Percentiles rank a stretch among this genome's conserved stretches.
Conservation (phyloP, 2,113 vertebrate genomes). For the Gadus chalcogrammus region DNA sequence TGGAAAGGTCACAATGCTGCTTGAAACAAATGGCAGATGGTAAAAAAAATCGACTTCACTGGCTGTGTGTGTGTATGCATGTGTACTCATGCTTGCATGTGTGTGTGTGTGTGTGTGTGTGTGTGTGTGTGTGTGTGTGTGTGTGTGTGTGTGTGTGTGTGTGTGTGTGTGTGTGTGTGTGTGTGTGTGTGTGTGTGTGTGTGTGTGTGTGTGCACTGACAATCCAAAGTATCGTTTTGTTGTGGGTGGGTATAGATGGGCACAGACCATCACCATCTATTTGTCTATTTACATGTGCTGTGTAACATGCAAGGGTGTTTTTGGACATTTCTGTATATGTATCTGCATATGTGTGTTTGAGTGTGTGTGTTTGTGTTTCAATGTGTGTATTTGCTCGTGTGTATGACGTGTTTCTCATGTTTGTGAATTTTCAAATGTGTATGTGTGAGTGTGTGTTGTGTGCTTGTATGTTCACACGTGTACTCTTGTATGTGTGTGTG, state of each 20-base stretch:
- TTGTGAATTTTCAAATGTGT: background rate
- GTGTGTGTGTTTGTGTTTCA: slow-evolving; percentile 6
- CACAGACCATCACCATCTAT: background rate
- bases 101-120: slow-evolving; percentile 27
- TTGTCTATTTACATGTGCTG: background rate
- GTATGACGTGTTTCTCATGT: background rate
- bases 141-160: background rate
- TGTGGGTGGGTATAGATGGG: background rate
- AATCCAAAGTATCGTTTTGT: background rate
- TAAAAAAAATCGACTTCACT: no score
- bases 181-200: background rate
- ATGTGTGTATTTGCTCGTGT: background rate
- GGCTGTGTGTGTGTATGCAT: no score
- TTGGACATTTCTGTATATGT: background rate
- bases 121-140: slow-evolving; percentile 15
- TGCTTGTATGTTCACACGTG: slow-evolving; percentile 43
- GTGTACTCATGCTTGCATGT: background rate
- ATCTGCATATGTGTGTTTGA: background rate
- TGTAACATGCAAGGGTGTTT: background rate
- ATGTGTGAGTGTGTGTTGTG: slow-evolving; percentile 8
- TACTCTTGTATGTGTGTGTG: slow-evolving; percentile 46
- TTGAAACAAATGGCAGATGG: slow-evolving; percentile 44
- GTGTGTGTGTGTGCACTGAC: background rate
- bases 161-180: background rate
- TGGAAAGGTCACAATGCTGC: background rate